phyloP scores from a whole-genome alignment of 2,113 vertebrate species.

The Urocynchramus pylzowi region DNA sequence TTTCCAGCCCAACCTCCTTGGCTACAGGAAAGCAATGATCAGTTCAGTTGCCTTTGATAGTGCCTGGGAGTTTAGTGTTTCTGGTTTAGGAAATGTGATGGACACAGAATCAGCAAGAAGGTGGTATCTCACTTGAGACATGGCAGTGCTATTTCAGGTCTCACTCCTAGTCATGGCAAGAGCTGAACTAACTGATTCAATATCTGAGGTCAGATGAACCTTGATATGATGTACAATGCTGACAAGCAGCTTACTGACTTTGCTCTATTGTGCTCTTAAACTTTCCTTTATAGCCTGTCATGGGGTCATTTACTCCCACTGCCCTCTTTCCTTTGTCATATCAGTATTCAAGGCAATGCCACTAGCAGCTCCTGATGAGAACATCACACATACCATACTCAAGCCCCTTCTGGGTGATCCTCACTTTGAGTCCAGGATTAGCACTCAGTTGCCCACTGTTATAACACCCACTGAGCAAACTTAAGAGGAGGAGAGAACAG shows the following conservation, averaged over 20 bases:
- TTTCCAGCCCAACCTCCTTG: slow-evolving; percentile 35
- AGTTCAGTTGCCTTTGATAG: neutral
- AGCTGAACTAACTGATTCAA: neutral
- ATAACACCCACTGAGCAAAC: neutral
- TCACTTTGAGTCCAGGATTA: slow-evolving; percentile 48
- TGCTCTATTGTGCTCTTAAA: neutral
- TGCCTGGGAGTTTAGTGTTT: neutral
- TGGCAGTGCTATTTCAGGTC: neutral
- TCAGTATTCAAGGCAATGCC: neutral
- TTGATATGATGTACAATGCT: neutral
- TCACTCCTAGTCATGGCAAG: neutral
- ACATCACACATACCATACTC: slow-evolving; percentile 42
- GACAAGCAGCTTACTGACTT: neutral
- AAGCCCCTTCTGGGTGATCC: slow-evolving; percentile 50
- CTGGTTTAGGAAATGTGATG: neutral
- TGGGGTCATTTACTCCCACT: neutral
- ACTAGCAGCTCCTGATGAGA: neutral
- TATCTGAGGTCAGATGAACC: neutral
- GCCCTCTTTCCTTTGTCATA: neutral
- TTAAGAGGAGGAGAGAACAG: slow-evolving; percentile 13
- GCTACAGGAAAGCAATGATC: neutral
- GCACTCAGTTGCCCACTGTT: neutral
- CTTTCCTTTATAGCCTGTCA: neutral
- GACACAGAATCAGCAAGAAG: neutral
- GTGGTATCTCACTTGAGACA: neutral